Base-by-base conservation (phyloP, 2,888 invertebrate genomes). In the Cacoxenus indagator region DNA sequence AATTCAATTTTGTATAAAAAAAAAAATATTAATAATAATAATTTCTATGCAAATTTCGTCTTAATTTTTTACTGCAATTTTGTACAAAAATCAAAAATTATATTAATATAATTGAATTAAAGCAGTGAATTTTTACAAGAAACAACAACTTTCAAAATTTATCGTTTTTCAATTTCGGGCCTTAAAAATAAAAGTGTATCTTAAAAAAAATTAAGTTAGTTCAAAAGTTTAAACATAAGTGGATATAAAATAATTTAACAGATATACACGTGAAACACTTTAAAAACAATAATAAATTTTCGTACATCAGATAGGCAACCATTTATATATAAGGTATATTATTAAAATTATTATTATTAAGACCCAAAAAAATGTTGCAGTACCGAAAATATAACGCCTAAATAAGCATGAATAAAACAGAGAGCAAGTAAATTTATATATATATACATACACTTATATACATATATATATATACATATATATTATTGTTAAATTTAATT, bases 81-180 rank as follows among this genome's bases (percentile, higher is more conserved):
- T 59, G 19, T 59, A 37, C 59, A 19, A 64, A 48, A 45, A 46
- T 9, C 5, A 29, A 37, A 61, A 31, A 29, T 61, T 31, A n/a
- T n/a, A 29, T 29, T 26, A 17, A 48, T 17, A 48, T 48, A 17
- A 17, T 11, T 48, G 2, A 48, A 48, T 48, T 17, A 48, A 48
- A 48, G 48, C 1, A 48, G 31, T 31, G 19, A 51, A 51, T 8
- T 19, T 1, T 24, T 19, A 24, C 37, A 29, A 37, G 46, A 67
- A 48, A 27, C 9, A 48, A 67, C 46, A 66, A 37, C 55, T 66
- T 66, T 62, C 62, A 66, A 69, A 64, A 72, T 67, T 81, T 81
- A 22, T 75, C 72, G 76, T 78, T 84, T n/a, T 70, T 83, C 75
- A 22, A 82, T 84, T 84, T 84, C 83, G 84, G 84, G 84, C 84